Conservation (phyloP, 2,888 invertebrate species). For the Conops quadrifasciatus region DNA sequence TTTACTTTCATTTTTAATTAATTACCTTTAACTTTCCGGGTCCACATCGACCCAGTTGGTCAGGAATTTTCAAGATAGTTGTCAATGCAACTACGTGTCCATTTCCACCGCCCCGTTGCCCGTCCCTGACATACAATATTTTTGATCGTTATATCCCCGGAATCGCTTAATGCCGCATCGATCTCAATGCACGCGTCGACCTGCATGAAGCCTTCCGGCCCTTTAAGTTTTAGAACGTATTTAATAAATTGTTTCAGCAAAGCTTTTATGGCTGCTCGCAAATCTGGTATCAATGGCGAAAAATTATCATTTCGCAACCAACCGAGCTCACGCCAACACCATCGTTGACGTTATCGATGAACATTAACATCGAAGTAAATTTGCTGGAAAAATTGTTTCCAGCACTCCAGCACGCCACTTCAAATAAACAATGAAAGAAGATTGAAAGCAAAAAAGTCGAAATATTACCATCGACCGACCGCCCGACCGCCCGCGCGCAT, state of each 20-base stretch:
- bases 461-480: constrained; percentile 34
- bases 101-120: too few species aligned
- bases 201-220: too few species aligned
- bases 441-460: constrained; percentile 32
- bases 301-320: constrained; percentile 16
- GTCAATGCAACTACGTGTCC: too few species aligned
- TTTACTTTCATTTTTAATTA: background rate
- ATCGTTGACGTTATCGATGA: constrained; percentile 34
- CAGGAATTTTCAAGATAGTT: too few species aligned
- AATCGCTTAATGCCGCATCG: too few species aligned
- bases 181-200: too few species aligned
- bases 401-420: constrained; percentile 17
- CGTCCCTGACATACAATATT: too few species aligned
- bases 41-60: background rate
- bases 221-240: too few species aligned
- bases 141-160: too few species aligned
- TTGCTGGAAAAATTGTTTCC: constrained; percentile 34
- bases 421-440: constrained; percentile 28
- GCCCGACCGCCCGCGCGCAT: too few species aligned
- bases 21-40: background rate
- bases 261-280: too few species aligned
- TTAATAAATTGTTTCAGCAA: too few species aligned
- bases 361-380: constrained; percentile 40
- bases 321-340: background rate
- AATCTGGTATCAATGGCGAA: constrained; percentile 10